Conservation (phyloP, 2,797 vertebrate genomes). For the Thamnophis elegans region DNA sequence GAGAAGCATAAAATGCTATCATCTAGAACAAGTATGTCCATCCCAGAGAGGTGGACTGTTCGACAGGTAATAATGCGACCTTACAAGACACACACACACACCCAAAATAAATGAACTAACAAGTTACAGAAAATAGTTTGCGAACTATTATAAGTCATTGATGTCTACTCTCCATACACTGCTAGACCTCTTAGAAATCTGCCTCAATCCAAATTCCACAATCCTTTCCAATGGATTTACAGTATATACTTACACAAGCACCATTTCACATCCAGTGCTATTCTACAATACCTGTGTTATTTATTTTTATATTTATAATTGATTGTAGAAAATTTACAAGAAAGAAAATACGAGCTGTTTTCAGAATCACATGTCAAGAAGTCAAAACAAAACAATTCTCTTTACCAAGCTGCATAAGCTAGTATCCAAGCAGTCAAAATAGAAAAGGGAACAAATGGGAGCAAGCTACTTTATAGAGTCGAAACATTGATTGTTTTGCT, state of each 20-base stretch:
- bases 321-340: background rate
- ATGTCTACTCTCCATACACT: background rate
- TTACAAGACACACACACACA: background rate
- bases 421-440: background rate
- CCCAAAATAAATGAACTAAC: background rate
- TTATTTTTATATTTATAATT: background rate
- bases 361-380: background rate
- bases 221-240: background rate
- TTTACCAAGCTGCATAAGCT: background rate
- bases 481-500: background rate
- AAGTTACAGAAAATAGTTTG: background rate
- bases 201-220: background rate
- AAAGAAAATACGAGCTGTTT: background rate
- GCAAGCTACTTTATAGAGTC: background rate
- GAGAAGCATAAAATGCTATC: background rate
- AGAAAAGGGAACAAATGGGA: background rate
- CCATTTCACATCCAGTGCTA: background rate
- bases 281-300: background rate
- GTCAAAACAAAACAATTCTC: background rate
- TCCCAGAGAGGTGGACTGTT: background rate
- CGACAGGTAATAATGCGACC: background rate
- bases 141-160: background rate
- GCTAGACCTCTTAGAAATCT: background rate
- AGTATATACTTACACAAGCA: background rate
- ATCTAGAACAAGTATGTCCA: background rate